Evolutionary conservation across 2,113 vertebrate species (phyloP), one percentile per base, ranked within the genome.

Genomic region (Acrocephalus kingi): DNA sequence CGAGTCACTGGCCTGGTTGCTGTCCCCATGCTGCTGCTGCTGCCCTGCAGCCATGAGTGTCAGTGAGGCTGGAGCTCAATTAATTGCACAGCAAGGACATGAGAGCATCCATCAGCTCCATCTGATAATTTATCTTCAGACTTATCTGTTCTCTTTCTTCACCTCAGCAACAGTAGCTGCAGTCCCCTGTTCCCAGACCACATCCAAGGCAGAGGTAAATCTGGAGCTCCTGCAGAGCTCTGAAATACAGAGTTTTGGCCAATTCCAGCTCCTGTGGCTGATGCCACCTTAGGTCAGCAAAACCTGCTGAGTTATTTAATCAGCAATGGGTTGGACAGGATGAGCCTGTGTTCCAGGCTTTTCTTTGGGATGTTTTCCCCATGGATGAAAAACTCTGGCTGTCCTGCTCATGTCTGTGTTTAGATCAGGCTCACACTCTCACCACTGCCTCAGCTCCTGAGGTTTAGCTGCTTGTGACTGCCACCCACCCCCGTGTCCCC

Each of bases 331-430:
- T 17, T 72, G 67, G 45, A 20, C 37, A 86, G n/a, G 20, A 58
- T 17, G 18, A 0, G 0, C 20, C 27, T 13, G 20, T 11, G 2
- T 48, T 55, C 39, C 41, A 54, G 45, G 45, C 7, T 74, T 78
- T 68, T 30, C 19, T 46, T 33, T 46, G 46, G 23, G 11, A 8
- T 59, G 58, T n/a, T 37, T 43, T 23, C 14, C 10, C 35, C 35
- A 45, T 13, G 30, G 45, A 17, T 41, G 54, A 19, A 37, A 73
- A 9, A 1, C 4, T 5, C n/a, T 51, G 48, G 20, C 7, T 52
- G 56, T 43, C 51, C 39, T 73, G 41, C 27, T 84, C 1, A 0
- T 61, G n/a, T 11, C 55, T 1, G 6, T 64, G n/a, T 16, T 69
- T 22, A 49, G 79, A 12, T 30, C 30, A 11, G 52, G 19, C n/a